These are phyloP conservation scores for Hydriomena furcata DNA, from an alignment of 2,888 invertebrate species.

Conservation along the genomic window DNA sequence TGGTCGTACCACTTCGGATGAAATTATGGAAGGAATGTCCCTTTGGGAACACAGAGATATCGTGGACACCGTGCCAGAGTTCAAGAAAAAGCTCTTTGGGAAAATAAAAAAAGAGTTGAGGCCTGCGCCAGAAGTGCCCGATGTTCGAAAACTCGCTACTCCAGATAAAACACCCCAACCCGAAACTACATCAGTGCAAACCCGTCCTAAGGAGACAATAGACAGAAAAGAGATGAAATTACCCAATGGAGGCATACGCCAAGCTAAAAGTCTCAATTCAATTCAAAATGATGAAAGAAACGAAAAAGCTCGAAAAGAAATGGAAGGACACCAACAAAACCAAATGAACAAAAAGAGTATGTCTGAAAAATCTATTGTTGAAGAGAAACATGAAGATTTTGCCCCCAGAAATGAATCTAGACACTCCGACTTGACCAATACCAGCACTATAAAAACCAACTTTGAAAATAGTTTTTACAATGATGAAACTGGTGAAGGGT, in stretches of 20 bases:
- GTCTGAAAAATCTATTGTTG: conserved; percentile 72
- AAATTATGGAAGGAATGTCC: conserved; percentile 93
- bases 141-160: conserved; percentile 53
- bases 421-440: conserved; percentile 76
- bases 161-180: conserved; percentile 54
- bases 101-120: conserved; percentile 73
- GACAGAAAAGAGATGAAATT: conserved; percentile 74
- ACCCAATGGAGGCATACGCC: conserved; percentile 72
- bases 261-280: conserved; percentile 75
- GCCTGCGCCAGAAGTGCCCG: conserved; percentile 71
- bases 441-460: conserved; percentile 80
- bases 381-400: conserved; percentile 73
- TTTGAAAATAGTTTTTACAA: conserved; percentile 87
- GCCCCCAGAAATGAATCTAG: conserved; percentile 71
- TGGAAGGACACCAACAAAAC: conserved; percentile 58
- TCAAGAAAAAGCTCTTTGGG: conserved; percentile 75
- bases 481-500: conserved; percentile 86
- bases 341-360: conserved; percentile 72
- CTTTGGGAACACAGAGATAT: conserved; percentile 93
- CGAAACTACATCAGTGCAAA: conserved; percentile 61
- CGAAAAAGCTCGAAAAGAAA: conserved; percentile 57
- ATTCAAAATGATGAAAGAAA: conserved; percentile 70
- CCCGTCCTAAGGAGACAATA: conserved; percentile 71
- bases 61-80: conserved; percentile 87
- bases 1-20: conserved; percentile 87